Evolutionary conservation across 2,797 vertebrate species (phyloP).

Genomic region (Phylloscopus collybita): DNA sequence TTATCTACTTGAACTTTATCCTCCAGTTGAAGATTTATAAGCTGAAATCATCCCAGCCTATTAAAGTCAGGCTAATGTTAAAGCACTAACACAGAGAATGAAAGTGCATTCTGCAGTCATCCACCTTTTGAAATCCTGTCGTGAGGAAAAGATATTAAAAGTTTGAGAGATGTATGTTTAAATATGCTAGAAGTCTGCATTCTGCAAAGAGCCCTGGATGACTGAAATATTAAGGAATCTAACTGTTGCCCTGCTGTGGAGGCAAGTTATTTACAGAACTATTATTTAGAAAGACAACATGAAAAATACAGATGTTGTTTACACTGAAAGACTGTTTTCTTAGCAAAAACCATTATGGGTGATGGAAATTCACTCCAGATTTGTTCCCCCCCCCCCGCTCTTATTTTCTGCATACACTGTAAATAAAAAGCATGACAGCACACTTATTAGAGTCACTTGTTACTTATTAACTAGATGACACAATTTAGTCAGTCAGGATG

Average conservation of each 20-base stretch:
- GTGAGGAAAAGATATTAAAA: conserved; percentile 72
- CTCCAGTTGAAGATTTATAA: conserved; percentile 96
- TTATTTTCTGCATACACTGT: conserved; percentile 56
- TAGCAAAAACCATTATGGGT: conserved; percentile 63
- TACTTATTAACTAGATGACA: conserved; percentile 51
- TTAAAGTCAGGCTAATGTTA: conserved; percentile 92
- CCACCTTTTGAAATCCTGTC: conserved; percentile 77
- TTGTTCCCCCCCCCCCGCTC: not conserved
- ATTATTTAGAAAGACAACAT: conserved; percentile 72
- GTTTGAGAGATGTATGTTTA: conserved; percentile 64
- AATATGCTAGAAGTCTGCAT: conserved; percentile 49
- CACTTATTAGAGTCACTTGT: conserved; percentile 59
- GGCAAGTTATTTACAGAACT: conserved; percentile 65
- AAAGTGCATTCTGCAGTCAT: conserved; percentile 79
- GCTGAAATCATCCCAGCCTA: conserved; percentile 91
- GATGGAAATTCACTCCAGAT: conserved; percentile 74
- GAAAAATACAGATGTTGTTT: conserved; percentile 76
- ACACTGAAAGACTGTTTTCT: conserved; percentile 73
- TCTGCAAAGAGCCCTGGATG: conserved; percentile 31
- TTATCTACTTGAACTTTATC: conserved; percentile 99
- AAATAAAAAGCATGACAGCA: conserved; percentile 68
- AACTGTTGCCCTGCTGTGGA: conserved; percentile 9
- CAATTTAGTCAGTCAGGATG: not conserved
- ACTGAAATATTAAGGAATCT: conserved; percentile 60
- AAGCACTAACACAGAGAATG: conserved; percentile 77